Evolutionary conservation across 1,140 invertebrate genomes (phyloP).

Genomic region (Brachionus rubens): DNA sequence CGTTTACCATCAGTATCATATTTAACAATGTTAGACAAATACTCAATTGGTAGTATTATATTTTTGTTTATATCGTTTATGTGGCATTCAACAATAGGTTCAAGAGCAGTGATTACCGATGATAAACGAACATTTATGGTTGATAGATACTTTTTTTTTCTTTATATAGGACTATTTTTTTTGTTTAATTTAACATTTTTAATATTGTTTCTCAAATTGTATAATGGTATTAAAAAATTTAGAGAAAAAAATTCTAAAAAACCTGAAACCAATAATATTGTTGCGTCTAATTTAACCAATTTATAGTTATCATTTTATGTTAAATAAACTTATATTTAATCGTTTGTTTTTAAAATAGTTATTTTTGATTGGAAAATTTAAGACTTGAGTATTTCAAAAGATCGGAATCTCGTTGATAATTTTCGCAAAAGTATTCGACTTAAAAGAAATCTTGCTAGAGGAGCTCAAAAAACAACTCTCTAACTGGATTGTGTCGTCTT

Average conservation of each 20-base stretch:
- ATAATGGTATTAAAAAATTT: constrained; percentile 1
- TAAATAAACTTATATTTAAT: too few relatives aligned
- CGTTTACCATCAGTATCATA: constrained; percentile 35
- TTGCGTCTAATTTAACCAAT: too few relatives aligned
- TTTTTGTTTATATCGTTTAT: constrained; percentile 30
- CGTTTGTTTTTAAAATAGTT: too few relatives aligned
- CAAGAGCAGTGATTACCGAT: background rate
- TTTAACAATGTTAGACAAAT: constrained; percentile 43
- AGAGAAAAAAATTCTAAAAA: constrained; percentile 1
- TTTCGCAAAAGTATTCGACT: too few relatives aligned
- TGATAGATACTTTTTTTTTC: constrained; percentile 22
- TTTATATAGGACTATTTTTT: background rate
- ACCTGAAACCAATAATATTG: too few relatives aligned
- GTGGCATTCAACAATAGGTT: constrained; percentile 44
- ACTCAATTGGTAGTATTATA: constrained; percentile 21
- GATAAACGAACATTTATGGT: background rate
- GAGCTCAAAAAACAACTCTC: too few relatives aligned
- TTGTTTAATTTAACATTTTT: constrained; percentile 12
- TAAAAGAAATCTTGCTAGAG: too few relatives aligned
- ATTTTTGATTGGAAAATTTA: too few relatives aligned
- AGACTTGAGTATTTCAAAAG: too few relatives aligned
- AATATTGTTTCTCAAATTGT: background rate
- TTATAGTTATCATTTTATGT: too few relatives aligned
- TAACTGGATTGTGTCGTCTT: too few relatives aligned
- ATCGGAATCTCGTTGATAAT: too few relatives aligned